Conservation (phyloP, 2,113 vertebrate species). For the Oceanites oceanicus region DNA sequence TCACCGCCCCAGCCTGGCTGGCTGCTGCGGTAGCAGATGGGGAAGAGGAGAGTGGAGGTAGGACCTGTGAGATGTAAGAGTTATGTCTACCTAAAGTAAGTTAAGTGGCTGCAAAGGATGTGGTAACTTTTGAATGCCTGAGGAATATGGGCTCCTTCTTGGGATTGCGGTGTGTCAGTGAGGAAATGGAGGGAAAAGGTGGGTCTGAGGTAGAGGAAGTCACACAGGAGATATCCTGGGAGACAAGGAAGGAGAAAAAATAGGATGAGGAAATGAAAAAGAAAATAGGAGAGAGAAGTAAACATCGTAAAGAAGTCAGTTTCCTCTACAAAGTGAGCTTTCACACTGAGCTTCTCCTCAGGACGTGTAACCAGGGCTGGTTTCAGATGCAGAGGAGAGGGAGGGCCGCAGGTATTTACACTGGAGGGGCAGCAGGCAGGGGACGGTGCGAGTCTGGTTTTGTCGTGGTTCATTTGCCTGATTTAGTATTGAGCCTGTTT, state of each 20-base stretch:
- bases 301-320: rapidly evolving
- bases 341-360: neutral
- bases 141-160: neutral
- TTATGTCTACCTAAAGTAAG: neutral
- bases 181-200: neutral
- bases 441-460: neutral
- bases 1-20: neutral
- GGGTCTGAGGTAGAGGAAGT: neutral
- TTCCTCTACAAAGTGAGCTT: neutral
- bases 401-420: neutral
- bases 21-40: neutral
- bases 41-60: neutral
- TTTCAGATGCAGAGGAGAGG: too few relatives aligned
- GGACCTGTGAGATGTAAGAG: neutral
- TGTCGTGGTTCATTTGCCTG: neutral
- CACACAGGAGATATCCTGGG: neutral
- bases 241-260: neutral
- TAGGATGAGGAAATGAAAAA: neutral
- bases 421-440: neutral
- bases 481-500: neutral
- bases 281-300: neutral
- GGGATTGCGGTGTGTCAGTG: neutral
- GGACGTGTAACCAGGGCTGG: neutral
- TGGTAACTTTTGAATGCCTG: neutral
- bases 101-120: neutral